phyloP scores from a whole-genome alignment of 2,888 invertebrate species.

The Spilosoma lubricipeda region DNA sequence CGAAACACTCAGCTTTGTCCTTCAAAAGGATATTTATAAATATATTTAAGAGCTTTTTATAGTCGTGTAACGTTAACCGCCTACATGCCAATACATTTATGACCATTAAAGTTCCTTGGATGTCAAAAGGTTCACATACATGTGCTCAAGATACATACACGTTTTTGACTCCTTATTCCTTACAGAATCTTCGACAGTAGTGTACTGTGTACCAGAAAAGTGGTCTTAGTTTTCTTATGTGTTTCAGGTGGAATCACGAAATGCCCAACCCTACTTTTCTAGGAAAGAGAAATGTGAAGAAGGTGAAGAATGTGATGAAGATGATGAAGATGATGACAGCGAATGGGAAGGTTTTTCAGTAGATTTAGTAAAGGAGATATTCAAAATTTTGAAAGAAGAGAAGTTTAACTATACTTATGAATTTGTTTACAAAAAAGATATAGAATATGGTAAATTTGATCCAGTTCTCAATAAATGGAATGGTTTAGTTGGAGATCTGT shows the following conservation, averaged over 20 bases:
- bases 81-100: too few relatives aligned
- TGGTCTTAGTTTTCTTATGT: neutral
- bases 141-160: too few relatives aligned
- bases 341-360: conserved; percentile 92
- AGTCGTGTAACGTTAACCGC: too few relatives aligned
- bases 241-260: conserved; percentile 86
- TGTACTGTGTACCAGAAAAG: too few relatives aligned
- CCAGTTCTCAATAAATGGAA: conserved; percentile 72
- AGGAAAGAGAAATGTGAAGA: conserved; percentile 78
- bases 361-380: conserved; percentile 90
- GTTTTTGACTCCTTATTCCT: too few relatives aligned
- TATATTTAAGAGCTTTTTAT: neutral
- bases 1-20: neutral
- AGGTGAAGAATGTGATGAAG: conserved; percentile 71
- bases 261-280: conserved; percentile 92
- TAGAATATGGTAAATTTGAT: conserved; percentile 65
- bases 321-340: conserved; percentile 82
- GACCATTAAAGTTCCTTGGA: too few relatives aligned
- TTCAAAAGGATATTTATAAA: neutral
- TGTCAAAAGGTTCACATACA: too few relatives aligned
- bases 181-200: too few relatives aligned
- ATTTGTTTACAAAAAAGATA: conserved; percentile 63
- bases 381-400: conserved; percentile 83
- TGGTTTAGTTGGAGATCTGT: conserved; percentile 74
- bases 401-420: conserved; percentile 73